These are phyloP conservation scores for Actinernus sp. DNA, from an alignment of 92 coral and sea anemone species.

Conservation along the genomic window DNA sequence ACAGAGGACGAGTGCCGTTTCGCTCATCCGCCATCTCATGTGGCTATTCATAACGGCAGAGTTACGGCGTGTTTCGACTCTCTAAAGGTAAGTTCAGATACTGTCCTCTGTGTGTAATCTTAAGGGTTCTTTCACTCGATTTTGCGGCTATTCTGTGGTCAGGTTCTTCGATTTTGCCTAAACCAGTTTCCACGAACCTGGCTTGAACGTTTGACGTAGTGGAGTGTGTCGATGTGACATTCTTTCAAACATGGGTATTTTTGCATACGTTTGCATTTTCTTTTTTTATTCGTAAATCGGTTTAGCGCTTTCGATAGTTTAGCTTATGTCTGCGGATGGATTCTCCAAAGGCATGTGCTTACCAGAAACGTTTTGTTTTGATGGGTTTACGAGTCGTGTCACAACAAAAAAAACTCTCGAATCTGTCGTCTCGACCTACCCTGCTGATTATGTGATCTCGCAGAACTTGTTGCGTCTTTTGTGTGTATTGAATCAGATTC, in stretches of 20 bases:
- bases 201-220: constrained; percentile 51
- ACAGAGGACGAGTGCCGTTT: constrained; percentile 97
- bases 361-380: neutral
- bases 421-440: neutral
- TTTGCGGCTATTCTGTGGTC: constrained; percentile 2
- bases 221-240: constrained; percentile 37
- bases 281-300: neutral
- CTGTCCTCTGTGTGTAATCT: neutral
- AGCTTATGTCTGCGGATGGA: neutral
- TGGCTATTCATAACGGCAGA: constrained; percentile 93
- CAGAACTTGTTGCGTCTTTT: constrained; percentile 81
- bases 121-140: neutral
- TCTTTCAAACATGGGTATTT: constrained; percentile 35
- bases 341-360: neutral
- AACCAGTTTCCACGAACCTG: constrained; percentile 14
- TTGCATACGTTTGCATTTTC: constrained; percentile 57
- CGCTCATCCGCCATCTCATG: constrained; percentile 99
- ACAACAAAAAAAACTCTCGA: neutral
- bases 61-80: constrained; percentile 99
- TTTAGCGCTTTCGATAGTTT: neutral
- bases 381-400: constrained; percentile 5
- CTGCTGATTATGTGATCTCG: neutral
- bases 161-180: neutral
- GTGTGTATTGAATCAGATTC: constrained; percentile 23
- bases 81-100: constrained; percentile 77